A percentile compares a stretch with the other conserved stretches of the same genome.
Evolutionary conservation across 2,113 vertebrate species (phyloP).

Genomic region (Leucopternis melanops): DNA sequence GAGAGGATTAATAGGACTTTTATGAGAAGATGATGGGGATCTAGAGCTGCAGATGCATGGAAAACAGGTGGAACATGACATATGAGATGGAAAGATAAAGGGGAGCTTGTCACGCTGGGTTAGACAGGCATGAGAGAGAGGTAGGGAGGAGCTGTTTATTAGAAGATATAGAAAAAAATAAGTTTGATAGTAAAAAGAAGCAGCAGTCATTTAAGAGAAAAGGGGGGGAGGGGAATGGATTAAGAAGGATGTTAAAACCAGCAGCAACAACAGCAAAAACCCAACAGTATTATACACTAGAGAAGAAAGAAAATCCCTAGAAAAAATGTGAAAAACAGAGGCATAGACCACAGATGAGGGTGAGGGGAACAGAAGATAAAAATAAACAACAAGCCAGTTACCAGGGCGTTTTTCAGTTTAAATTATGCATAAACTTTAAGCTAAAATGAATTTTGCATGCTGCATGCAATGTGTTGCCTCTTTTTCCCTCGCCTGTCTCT

Average conservation of each 20-base stretch:
- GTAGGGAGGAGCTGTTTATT: not conserved
- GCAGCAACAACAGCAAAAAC: not conserved
- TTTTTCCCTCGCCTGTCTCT: no score
- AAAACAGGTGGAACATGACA: not conserved
- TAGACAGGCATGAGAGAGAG: not conserved
- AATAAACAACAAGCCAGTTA: not conserved
- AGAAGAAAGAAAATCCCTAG: not conserved
- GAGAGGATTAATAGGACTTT: not conserved
- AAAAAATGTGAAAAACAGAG: not conserved
- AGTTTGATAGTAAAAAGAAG: not conserved
- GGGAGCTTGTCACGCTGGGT: not conserved
- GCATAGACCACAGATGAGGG: not conserved
- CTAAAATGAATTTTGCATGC: constrained; percentile 51
- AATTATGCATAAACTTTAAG: constrained; percentile 42
- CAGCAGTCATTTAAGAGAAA: not conserved
- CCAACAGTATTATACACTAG: not conserved
- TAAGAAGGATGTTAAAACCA: not conserved
- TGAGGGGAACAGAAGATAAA: constrained; percentile 3
- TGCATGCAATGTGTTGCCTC: not conserved
- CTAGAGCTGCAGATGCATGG: not conserved
- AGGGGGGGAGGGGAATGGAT: not conserved
- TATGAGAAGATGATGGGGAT: not conserved
- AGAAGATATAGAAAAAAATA: not conserved
- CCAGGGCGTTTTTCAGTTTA: not conserved
- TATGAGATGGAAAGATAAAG: not conserved